A percentile compares a stretch with the other conserved stretches of the same genome.
Evolutionary conservation across 2,797 vertebrate species (phyloP).

Genomic region (Taeniopygia guttata): DNA sequence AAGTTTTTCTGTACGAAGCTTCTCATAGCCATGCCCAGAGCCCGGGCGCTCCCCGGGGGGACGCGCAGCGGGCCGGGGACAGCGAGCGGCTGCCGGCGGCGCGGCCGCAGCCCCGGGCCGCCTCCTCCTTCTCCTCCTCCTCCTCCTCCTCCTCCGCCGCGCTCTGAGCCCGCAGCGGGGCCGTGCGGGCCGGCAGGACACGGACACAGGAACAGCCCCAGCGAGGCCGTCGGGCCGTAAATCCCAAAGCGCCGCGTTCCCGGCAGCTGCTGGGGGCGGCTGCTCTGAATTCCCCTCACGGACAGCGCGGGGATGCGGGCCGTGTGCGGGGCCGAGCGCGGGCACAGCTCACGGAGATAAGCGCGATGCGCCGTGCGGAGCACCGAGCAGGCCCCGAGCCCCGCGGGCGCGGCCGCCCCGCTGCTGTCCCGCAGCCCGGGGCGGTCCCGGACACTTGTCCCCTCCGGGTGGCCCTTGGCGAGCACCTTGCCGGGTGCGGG

Average conservation of each 20-base stretch:
- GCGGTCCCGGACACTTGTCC: background rate
- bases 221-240: background rate
- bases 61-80: background rate
- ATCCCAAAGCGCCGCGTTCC: background rate
- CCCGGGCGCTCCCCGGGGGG: background rate
- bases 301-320: background rate
- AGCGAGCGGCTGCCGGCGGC: background rate
- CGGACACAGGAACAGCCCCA: background rate
- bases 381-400: background rate
- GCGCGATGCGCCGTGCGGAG: background rate
- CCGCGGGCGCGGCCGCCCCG: background rate
- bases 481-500: background rate
- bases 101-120: background rate
- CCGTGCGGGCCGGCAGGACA: background rate
- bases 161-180: background rate
- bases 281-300: background rate
- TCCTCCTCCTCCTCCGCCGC: background rate
- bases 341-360: rapidly evolving
- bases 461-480: background rate
- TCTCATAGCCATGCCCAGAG: background rate
- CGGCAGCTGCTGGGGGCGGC: background rate
- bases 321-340: background rate
- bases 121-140: background rate
- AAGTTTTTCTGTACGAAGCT: background rate
- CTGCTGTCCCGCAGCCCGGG: background rate